Base-by-base conservation (phyloP, 2,113 vertebrate species). In the Lepidothrix coronata region DNA sequence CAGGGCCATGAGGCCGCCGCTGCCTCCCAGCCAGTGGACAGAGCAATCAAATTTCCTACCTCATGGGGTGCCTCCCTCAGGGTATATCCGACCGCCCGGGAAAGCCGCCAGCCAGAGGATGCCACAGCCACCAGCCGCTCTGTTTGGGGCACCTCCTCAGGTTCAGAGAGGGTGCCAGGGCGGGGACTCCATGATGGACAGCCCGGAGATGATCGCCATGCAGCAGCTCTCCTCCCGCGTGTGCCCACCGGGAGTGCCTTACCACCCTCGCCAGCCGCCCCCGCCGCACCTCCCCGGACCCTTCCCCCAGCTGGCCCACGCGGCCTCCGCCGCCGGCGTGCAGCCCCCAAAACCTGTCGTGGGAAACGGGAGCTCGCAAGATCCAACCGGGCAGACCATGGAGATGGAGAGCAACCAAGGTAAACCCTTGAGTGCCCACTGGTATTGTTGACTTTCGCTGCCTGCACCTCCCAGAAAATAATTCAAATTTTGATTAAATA, bases 151-250 rank as follows among this genome's bases (percentile, higher is more conserved):
- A 2, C 94, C 97, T 0, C 82, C 97, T 76, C 98, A 97, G 67
- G 98, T 98, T 86, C 98, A 98, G 20, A 98, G 98, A 93, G 98
- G 98, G 31, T 97, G 97, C 73, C 98, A 98, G 89, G 98, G 98
- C 0, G 98, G 98, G 85, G 98, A 98, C 87, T 99, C 99, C 74
- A 99, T 99, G 99, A 98, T 99, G 98, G 99, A 99, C 96, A 99
- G 99, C 97, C 99, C 99, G 0, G 99, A 99, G 97, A 99, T 99
- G 99, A 98, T 99, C 12, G 99, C 99, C 96, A 98, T 99, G 98
- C 99, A 99, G 98, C 99, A 99, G 98, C 98, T 99, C 68, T 99
- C 99, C 1, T 99, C 99, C 48, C 98, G 99, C 0, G 99, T 98
- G 91, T 98, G 98, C 97, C 98, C 98, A 13, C 98, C 98, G n/a